Evolutionary conservation across 2,888 invertebrate species (phyloP), one percentile per base, ranked within the genome.

Genomic region (Eupithecia subfuscata): DNA sequence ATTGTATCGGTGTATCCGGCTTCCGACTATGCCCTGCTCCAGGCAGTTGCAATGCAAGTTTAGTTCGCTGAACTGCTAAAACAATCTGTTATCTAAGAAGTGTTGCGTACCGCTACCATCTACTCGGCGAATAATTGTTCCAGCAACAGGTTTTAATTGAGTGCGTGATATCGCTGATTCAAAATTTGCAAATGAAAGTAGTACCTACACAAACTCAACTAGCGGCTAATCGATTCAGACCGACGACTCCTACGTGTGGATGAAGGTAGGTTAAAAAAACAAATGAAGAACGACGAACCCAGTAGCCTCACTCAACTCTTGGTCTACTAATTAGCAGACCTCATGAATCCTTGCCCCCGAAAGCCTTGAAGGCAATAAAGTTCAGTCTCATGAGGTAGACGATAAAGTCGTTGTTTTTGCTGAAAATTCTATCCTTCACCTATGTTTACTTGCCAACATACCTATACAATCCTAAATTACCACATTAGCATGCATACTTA

Each of bases 1-100:
- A 78, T 73, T 77, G 73, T 78, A 77, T 77, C 78, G 70, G 73
- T 79, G 78, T 77, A 80, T 81, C 81, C 81, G 80, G 81, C 75
- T 81, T 81, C 81, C 80, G 81, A 81, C 73, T 78, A 77, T 79
- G 77, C 75, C 76, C 75, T 78, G 71, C 74, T 70, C 75, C 75
- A 72, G 71, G 63, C 43, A 40, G 70, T 68, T 71, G 70, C 72
- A 75, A 67, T 71, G 70, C 72, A 75, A 67, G 71, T 70, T 74
- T 63, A 76, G 75, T 80, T 76, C 70, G 69, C 70, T 75, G 70
- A 68, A 40, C 74, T 76, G 74, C 69, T 73, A 72, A 73, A 69
- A 70, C 74, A 64, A 74, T 76, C 67, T 72, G 74, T 78, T 77
- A 77, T 76, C 75, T 79, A 79, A 79, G 68, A 63, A 70, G 69